Conservation (phyloP, 2,888 invertebrate genomes). For the Lasioglossum vierecki region DNA sequence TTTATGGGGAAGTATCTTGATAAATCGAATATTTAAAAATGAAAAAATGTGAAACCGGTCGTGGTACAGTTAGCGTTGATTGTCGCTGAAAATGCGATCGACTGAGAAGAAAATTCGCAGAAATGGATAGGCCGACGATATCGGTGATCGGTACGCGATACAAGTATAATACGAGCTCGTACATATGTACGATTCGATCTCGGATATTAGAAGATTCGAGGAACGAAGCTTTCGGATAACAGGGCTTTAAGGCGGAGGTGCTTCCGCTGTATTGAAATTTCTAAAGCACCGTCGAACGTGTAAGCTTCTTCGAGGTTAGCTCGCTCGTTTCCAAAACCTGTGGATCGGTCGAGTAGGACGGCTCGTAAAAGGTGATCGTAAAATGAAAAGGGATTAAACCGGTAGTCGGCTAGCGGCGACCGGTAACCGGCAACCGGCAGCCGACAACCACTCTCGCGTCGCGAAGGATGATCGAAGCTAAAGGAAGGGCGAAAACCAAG, state of each 20-base stretch:
- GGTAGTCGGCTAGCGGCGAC: constrained; percentile 29
- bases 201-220: background rate
- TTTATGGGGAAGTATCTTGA: no score
- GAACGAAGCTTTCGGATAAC: background rate
- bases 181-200: background rate
- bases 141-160: background rate
- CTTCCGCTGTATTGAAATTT: constrained; percentile 33
- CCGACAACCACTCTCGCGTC: constrained; percentile 42
- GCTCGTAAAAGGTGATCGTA: constrained; percentile 80
- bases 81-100: no score
- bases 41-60: no score
- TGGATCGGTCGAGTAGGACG: constrained; percentile 61
- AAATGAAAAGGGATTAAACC: constrained; percentile 82
- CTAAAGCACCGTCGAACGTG: background rate
- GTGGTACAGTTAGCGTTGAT: background rate
- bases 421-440: background rate
- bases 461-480: constrained; percentile 42
- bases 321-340: constrained; percentile 56
- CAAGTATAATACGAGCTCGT: background rate
- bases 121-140: background rate
- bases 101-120: background rate
- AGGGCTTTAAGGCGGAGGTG: background rate
- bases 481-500: constrained; percentile 63
- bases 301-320: constrained; percentile 22
- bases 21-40: no score